Percentiles rank a stretch among this genome's conserved stretches.
Conservation (phyloP, 1,140 invertebrate genomes). For the Pogonomyrmex californicus region DNA sequence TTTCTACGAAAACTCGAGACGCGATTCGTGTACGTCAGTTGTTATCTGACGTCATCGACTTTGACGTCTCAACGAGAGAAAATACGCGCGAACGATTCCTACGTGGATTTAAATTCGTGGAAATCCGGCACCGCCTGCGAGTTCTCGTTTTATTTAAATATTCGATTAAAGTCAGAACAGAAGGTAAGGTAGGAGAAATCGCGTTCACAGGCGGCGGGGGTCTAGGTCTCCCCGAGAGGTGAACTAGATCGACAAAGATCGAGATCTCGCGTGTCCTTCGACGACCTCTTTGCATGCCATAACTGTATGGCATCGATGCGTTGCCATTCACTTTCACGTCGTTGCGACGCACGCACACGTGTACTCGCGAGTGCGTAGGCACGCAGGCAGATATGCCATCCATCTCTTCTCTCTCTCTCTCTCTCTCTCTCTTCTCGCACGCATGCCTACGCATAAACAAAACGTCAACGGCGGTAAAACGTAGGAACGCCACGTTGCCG, state of each 20-base stretch:
- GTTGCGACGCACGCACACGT: conserved; percentile 5
- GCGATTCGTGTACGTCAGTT: background rate
- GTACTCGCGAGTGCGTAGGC: conserved; percentile 33
- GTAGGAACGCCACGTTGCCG: conserved; percentile 25
- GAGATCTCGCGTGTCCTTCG: conserved; percentile 57
- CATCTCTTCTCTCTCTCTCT: background rate
- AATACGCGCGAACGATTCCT: background rate
- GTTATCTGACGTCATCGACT: conserved; percentile 12
- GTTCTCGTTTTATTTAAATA: background rate
- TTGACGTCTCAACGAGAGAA: background rate
- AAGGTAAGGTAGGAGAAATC: background rate
- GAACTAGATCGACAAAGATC: conserved; percentile 14
- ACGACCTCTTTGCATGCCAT: conserved; percentile 39
- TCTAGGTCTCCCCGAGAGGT: conserved; percentile 26
- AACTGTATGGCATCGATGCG: conserved; percentile 27
- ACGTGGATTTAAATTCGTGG: background rate
- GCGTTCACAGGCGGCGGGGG: background rate
- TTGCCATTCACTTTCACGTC: conserved; percentile 66
- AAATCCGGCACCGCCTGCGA: background rate
- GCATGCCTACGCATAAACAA: conserved; percentile 43
- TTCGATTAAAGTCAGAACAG: background rate
- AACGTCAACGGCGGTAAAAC: conserved; percentile 29
- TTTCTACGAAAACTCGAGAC: background rate
- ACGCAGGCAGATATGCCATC: conserved; percentile 11
- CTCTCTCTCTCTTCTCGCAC: background rate